Percentiles rank a stretch among this genome's conserved stretches.
phyloP scores from a whole-genome alignment of 1,140 invertebrate species.

The Temnothorax longispinosus region DNA sequence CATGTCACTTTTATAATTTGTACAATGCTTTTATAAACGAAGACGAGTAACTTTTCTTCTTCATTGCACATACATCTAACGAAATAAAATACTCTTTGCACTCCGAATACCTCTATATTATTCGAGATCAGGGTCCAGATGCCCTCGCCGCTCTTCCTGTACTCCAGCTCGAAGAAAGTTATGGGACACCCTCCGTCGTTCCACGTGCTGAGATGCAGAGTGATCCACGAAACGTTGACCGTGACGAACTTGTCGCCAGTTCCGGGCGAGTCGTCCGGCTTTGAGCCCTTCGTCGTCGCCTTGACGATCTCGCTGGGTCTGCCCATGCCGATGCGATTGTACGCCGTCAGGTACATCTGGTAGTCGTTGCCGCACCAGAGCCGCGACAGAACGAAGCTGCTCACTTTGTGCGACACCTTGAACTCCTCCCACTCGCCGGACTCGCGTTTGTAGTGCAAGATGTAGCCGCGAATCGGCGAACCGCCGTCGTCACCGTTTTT shows the following conservation, averaged over 20 bases:
- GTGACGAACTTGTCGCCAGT: conserved; percentile 90
- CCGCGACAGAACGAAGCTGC: conserved; percentile 91
- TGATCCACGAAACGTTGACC: conserved; percentile 95
- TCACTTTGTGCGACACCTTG: conserved; percentile 92
- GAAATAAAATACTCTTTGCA: neutral
- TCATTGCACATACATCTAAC: neutral
- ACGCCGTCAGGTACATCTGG: conserved; percentile 95
- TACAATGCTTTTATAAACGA: neutral
- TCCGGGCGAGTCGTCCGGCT: conserved; percentile 91
- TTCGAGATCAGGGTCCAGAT: conserved; percentile 87
- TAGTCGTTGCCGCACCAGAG: conserved; percentile 96
- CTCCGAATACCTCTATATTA: conserved; percentile 85
- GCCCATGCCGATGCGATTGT: conserved; percentile 95
- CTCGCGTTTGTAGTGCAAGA: conserved; percentile 95
- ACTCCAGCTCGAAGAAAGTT: conserved; percentile 94
- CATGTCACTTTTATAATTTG: neutral
- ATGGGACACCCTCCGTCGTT: conserved; percentile 96
- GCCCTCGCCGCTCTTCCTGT: conserved; percentile 87
- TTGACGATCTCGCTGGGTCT: conserved; percentile 94
- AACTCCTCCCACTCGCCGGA: conserved; percentile 95
- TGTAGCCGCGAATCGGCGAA: conserved; percentile 89
- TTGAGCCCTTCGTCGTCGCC: conserved; percentile 93
- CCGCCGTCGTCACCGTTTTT: conserved; percentile 86
- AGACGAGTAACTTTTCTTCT: neutral
- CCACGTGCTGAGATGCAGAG: conserved; percentile 95